Evolutionary conservation across 2,888 invertebrate genomes (phyloP).

Genomic region (Coremacera marginata): DNA sequence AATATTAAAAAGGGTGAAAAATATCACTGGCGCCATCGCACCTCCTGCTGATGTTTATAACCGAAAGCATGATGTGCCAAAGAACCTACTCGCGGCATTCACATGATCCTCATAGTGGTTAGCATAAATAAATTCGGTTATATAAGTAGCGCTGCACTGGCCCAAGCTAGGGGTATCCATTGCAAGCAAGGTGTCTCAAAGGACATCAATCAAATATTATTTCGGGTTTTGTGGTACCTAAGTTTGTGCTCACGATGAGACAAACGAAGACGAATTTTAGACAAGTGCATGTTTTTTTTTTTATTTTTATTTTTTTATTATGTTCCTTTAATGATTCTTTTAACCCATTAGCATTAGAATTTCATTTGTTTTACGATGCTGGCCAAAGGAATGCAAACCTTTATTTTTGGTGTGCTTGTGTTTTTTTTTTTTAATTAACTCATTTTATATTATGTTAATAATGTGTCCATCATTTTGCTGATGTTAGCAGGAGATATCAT

Average conservation of each 20-base stretch:
- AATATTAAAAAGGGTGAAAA: slow-evolving; percentile 58
- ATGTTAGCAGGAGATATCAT: slow-evolving; percentile 27
- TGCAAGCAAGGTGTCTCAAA: slow-evolving; percentile 47
- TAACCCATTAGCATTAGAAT: slow-evolving; percentile 38
- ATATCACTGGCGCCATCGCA: slow-evolving; percentile 66
- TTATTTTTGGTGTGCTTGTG: background rate
- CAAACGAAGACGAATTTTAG: background rate
- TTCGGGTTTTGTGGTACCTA: background rate
- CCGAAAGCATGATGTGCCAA: background rate
- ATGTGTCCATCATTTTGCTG: slow-evolving; percentile 19
- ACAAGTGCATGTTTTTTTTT: slow-evolving; percentile 29
- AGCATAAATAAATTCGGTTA: slow-evolving; percentile 11
- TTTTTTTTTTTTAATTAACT: slow-evolving; percentile 34
- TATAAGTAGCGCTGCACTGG: background rate
- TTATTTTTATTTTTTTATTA: background rate
- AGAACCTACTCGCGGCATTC: background rate
- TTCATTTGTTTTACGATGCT: slow-evolving; percentile 37
- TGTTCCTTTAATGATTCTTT: slow-evolving; percentile 17
- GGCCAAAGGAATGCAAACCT: slow-evolving; percentile 5
- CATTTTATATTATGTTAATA: slow-evolving; percentile 38
- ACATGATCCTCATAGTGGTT: slow-evolving; percentile 9
- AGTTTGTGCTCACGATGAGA: background rate
- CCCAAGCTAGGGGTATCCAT: slow-evolving; percentile 12
- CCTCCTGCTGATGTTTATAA: slow-evolving; percentile 63
- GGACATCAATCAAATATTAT: slow-evolving; percentile 59